Evolutionary conservation across 2,797 vertebrate species (phyloP).

Genomic region (Acipenser oxyrinchus): DNA sequence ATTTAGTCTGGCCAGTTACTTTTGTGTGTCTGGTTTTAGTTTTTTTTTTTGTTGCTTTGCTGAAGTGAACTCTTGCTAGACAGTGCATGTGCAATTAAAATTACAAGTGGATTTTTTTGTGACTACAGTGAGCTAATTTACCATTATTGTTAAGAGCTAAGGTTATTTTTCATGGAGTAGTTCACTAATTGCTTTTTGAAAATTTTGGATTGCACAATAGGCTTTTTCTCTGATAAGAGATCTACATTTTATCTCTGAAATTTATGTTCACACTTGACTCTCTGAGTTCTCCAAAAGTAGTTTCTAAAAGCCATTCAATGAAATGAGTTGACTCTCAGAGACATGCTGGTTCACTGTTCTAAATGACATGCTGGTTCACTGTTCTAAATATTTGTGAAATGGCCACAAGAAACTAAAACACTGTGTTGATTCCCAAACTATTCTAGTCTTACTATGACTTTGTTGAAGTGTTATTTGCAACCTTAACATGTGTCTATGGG

Average conservation of each 20-base stretch:
- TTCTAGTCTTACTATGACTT: too few species aligned
- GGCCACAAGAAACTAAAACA: too few species aligned
- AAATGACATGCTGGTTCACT: slow-evolving; percentile 47
- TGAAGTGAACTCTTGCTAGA: slow-evolving; percentile 64
- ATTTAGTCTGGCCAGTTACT: too few species aligned
- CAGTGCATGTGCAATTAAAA: slow-evolving; percentile 63
- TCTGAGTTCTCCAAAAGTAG: slow-evolving; percentile 47
- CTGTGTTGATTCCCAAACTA: too few species aligned
- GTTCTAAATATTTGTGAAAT: slow-evolving; percentile 25
- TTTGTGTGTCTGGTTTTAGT: slow-evolving; percentile 42
- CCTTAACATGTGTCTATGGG: too few species aligned
- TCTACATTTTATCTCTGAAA: slow-evolving; percentile 58
- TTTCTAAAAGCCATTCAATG: slow-evolving; percentile 65
- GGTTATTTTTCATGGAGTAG: slow-evolving; percentile 64
- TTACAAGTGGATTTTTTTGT: slow-evolving; percentile 57
- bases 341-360: slow-evolving; percentile 49
- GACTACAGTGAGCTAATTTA: slow-evolving; percentile 70
- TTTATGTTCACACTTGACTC: slow-evolving; percentile 63
- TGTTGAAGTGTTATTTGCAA: too few species aligned
- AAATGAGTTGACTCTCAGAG: slow-evolving; percentile 61
- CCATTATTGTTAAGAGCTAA: slow-evolving; percentile 67
- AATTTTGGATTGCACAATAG: slow-evolving; percentile 67
- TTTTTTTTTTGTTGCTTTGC: slow-evolving; percentile 47
- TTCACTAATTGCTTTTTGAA: slow-evolving; percentile 73
- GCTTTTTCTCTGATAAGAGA: slow-evolving; percentile 66